These are phyloP conservation scores for Mallotus villosus DNA, from an alignment of 2,797 vertebrate species.

Conservation along the genomic window DNA sequence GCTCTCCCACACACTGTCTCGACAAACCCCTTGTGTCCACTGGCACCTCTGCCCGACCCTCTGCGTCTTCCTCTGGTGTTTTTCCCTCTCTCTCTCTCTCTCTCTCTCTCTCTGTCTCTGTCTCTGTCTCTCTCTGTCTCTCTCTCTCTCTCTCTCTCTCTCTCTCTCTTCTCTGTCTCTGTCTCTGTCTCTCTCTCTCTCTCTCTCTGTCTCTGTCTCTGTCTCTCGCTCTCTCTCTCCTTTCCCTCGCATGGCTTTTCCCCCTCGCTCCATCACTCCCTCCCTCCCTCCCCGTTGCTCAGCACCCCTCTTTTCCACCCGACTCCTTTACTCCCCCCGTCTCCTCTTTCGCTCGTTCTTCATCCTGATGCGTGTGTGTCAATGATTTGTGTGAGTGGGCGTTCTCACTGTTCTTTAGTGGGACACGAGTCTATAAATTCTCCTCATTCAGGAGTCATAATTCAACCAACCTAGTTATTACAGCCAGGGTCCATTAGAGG, in stretches of 20 bases:
- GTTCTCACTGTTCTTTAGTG: background rate
- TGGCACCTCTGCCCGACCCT: conserved; percentile 10
- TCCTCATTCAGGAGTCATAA: background rate
- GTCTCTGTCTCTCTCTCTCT: background rate
- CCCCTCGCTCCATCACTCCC: background rate
- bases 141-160: background rate
- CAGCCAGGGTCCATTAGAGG: conserved; percentile 8
- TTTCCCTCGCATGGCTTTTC: background rate
- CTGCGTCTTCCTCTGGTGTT: background rate
- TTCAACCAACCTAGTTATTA: conserved; percentile 9
- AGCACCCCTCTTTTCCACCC: background rate
- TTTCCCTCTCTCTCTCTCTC: background rate
- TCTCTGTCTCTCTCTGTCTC: background rate
- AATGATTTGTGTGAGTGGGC: background rate
- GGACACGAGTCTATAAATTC: conserved; percentile 4
- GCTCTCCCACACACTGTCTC: too few relatives aligned
- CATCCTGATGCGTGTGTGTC: background rate
- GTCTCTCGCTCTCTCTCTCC: background rate
- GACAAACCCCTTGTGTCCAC: background rate
- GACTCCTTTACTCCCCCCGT: background rate
- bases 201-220: background rate
- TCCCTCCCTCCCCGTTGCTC: background rate
- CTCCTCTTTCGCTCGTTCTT: background rate
- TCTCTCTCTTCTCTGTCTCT: too few relatives aligned
- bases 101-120: background rate